Conservation (phyloP, 1,140 invertebrate genomes). For the Drosophila lini region DNA sequence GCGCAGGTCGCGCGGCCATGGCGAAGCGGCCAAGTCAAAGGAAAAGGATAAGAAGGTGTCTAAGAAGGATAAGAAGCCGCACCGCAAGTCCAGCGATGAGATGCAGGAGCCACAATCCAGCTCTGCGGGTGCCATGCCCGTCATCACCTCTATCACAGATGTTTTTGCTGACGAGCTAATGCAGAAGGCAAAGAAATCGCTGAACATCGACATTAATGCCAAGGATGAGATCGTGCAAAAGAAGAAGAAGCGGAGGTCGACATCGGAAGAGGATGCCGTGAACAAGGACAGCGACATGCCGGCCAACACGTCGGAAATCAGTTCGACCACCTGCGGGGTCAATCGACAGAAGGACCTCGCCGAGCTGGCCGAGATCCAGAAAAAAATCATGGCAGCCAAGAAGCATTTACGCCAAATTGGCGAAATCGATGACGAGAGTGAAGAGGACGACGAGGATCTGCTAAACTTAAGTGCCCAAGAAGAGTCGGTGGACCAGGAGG, state of each 20-base stretch:
- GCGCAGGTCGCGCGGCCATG: constrained; percentile 57
- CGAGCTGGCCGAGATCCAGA: constrained; percentile 75
- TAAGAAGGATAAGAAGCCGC: constrained; percentile 67
- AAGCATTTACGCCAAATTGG: constrained; percentile 84
- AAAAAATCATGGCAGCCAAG: constrained; percentile 85
- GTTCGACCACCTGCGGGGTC: constrained; percentile 61
- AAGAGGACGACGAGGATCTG: constrained; percentile 85
- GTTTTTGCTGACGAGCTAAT: constrained; percentile 86
- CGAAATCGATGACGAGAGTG: constrained; percentile 70
- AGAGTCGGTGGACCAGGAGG: constrained; percentile 58
- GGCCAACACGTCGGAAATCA: constrained; percentile 84
- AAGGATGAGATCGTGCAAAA: constrained; percentile 77
- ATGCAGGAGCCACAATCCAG: constrained; percentile 32
- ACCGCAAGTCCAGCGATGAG: constrained; percentile 83
- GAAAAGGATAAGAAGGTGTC: constrained; percentile 62
- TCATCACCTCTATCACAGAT: constrained; percentile 87
- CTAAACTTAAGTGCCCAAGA: constrained; percentile 86
- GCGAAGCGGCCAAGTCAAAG: constrained; percentile 39
- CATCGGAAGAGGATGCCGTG: not conserved
- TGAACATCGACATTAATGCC: constrained; percentile 59
- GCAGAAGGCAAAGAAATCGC: constrained; percentile 80
- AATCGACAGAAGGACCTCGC: constrained; percentile 81
- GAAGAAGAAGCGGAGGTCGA: constrained; percentile 68
- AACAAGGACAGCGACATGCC: constrained; percentile 84
- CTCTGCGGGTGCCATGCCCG: constrained; percentile 48